Evolutionary conservation across 2,797 vertebrate genomes (phyloP), one percentile per base, ranked within the genome.

Genomic region (Carduelis carduelis): DNA sequence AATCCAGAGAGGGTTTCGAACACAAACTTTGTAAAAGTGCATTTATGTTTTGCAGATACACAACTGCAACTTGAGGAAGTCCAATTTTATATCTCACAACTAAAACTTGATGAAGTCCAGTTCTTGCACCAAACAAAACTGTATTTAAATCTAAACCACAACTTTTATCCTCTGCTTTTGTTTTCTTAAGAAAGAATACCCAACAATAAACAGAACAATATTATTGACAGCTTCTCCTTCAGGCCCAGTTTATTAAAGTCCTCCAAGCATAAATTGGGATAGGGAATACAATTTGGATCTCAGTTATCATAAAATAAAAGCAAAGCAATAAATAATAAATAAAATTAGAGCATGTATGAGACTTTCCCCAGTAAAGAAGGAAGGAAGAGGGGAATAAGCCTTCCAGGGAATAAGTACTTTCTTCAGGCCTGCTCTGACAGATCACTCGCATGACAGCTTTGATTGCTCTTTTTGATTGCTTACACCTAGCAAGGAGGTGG

Each of bases 1-100:
- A 83, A 90, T 56, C 32, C 44, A 44, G 60, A 50, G 76, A 68
- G 64, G 49, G 8, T 87, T 85, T 91, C 32, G 78, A 87, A 60
- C 2, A 4, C 14, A 79, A 86, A 68, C 34, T 86, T 71, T 64
- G n/a, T 23, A 46, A n/a, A 39, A 85, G 9, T 69, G 57, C 13
- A 34, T 70, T 92, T 64, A 35, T 35, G 2, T 74, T 94, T 89
- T 65, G 35, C 60, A 89, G 69, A 80, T 50, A 34, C 12, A 20
- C 16, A 76, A 6, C 5, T 74, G 26, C 4, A 56, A 3, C 13
- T 83, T 86, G 41, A 43, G 18, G 18, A 11, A 35, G 52, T 32
- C 30, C 12, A 21, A 14, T 21, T 53, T 53, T 32, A 21, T 32
- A 53, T 9, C 30, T 53, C 18, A 20, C 16, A 72, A 6, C 3